Base-by-base conservation (phyloP, 2,888 invertebrate genomes). In the Bibio marci region DNA sequence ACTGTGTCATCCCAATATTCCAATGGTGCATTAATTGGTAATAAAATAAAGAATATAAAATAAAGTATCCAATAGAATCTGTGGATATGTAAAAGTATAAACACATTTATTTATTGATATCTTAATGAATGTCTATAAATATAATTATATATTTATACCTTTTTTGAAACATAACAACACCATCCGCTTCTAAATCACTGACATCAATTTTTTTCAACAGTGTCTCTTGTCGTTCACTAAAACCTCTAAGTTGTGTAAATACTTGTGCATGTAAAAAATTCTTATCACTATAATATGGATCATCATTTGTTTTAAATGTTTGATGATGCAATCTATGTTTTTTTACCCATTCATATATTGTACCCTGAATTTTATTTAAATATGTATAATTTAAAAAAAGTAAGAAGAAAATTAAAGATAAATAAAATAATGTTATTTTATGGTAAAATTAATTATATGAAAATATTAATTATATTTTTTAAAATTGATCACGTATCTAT, bases 211-310 rank as follows among this genome's bases (percentile, higher is more conserved):
- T 60, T 18, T 69, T 64, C 40, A 75, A 70, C 28, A 79, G 62
- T 37, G 70, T 62, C 47, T 77, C 70, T 45, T 76, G 71, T 43
- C 79, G 63, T 1, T 71, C 67, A 39, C 76, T 80, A 34, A 76
- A 70, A 33, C 71, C 69, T 38, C 70, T 56, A 19, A 85, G 54
- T 39, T 85, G 73, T 40, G 82, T 76, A 27, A 77, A 59, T 14
- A 90, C 63, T 50, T 94, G 91, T 2, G 88, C 72, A 55, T 80
- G 79, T 44, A 80, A 57, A 54, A 92, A 87, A 5, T 91, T 88
- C 47, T 73, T 73, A 3, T 69, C 72, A 50, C 78, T 73, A 54
- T 86, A 78, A 57, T 73, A 86, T 0, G 86, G 87, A 57, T 91
- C 91, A 37, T 73, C 67, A 27, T 76, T 73, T 0, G 85, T 81